Evolutionary conservation across 2,113 vertebrate genomes (phyloP).

Genomic region (Oplegnathus fasciatus): DNA sequence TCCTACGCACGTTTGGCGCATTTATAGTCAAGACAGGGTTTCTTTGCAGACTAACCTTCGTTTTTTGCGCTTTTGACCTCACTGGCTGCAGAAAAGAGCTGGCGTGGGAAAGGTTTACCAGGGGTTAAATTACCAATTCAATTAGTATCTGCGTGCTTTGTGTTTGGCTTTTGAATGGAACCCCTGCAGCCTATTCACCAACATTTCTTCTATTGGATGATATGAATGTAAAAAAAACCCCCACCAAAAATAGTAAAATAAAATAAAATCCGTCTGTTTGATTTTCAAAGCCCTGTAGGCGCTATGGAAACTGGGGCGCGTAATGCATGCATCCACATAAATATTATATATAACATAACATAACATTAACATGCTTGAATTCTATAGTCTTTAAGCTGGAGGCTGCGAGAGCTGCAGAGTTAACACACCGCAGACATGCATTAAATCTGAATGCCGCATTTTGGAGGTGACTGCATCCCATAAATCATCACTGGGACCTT

Average conservation of each 20-base stretch:
- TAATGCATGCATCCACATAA: background rate
- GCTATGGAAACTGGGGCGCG: background rate
- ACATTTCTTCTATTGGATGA: background rate
- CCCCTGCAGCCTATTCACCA: background rate
- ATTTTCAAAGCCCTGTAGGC: background rate
- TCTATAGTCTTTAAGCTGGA: background rate
- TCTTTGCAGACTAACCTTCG: slow-evolving; percentile 47
- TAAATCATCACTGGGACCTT: background rate
- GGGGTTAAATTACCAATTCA: slow-evolving; percentile 71
- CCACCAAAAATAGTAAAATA: background rate
- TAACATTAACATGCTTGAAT: background rate
- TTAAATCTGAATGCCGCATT: slow-evolving; percentile 19
- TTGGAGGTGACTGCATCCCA: slow-evolving; percentile 3
- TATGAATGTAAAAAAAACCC: background rate
- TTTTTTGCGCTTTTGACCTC: slow-evolving; percentile 54
- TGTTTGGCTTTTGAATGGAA: slow-evolving; percentile 22
- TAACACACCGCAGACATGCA: slow-evolving; percentile 2
- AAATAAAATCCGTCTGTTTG: background rate
- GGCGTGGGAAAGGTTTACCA: slow-evolving; percentile 69
- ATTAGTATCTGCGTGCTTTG: slow-evolving; percentile 38
- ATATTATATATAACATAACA: slow-evolving; percentile 6
- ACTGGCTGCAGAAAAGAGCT: slow-evolving; percentile 17
- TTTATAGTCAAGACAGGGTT: slow-evolving; percentile 29
- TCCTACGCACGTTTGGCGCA: background rate
- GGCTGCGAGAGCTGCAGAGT: background rate